phyloP scores from a whole-genome alignment of 1,140 invertebrate genomes.

The Cyphomyrmex costatus region DNA sequence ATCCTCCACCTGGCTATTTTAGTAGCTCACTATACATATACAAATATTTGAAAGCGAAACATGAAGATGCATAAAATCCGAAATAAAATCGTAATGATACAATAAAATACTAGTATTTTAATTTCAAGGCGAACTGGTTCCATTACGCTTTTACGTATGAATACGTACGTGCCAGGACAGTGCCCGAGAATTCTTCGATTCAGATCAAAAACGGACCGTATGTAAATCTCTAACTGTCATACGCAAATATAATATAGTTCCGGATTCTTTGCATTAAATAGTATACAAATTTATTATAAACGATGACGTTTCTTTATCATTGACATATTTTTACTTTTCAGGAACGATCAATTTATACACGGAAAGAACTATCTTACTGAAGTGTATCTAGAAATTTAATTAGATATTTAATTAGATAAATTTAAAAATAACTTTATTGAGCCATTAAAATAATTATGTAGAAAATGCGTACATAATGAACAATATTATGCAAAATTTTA shows the following conservation, averaged over 20 bases:
- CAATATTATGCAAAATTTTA: too few relatives aligned
- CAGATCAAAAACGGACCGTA: neutral
- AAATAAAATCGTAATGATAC: constrained; percentile 1
- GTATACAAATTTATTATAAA: neutral
- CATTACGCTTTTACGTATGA: neutral
- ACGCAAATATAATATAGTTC: neutral
- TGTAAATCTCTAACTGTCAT: neutral
- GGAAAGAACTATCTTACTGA: too few relatives aligned
- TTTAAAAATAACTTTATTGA: too few relatives aligned
- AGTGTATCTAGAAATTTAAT: too few relatives aligned
- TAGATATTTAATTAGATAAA: too few relatives aligned
- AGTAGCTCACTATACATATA: neutral
- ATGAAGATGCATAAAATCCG: neutral
- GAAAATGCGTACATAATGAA: too few relatives aligned
- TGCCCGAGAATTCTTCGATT: neutral
- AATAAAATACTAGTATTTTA: neutral
- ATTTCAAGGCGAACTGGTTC: constrained; percentile 2
- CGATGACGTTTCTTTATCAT: neutral
- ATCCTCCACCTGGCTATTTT: neutral
- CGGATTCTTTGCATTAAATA: neutral
- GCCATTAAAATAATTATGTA: too few relatives aligned
- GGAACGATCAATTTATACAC: neutral
- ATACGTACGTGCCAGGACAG: neutral
- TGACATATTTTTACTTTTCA: neutral
- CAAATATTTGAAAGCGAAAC: constrained; percentile 34